A percentile compares a stretch with the other conserved stretches of the same genome.
Conservation (phyloP, 2,888 invertebrate species). For the Meghimatium bilineatum region DNA sequence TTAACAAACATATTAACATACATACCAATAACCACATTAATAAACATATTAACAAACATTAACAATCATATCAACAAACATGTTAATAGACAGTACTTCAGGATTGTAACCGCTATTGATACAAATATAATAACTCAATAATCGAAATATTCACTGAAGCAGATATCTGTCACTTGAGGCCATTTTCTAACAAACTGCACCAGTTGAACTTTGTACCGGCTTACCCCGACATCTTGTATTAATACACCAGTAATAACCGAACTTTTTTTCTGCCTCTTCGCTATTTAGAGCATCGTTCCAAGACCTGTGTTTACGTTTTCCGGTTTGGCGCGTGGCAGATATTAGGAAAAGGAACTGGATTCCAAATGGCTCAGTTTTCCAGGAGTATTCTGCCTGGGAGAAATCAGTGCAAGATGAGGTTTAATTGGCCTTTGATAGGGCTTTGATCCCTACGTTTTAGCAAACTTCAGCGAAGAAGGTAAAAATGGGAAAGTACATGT, state of each 20-base stretch:
- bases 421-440: slow-evolving; percentile 19
- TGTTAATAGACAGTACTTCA: too few relatives aligned
- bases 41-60: too few relatives aligned
- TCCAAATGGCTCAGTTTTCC: slow-evolving; percentile 9
- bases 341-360: not conserved
- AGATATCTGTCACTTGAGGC: not conserved
- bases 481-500: not conserved
- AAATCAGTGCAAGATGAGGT: not conserved
- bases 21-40: too few relatives aligned
- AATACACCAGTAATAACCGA: slow-evolving; percentile 29
- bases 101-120: too few relatives aligned
- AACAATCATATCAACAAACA: too few relatives aligned
- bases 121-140: too few relatives aligned
- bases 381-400: not conserved
- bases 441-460: slow-evolving; percentile 6
- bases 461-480: not conserved
- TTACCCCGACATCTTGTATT: slow-evolving; percentile 22
- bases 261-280: not conserved
- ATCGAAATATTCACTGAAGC: too few relatives aligned
- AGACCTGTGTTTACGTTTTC: slow-evolving; percentile 16
- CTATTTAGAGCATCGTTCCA: slow-evolving; percentile 16
- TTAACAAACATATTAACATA: too few relatives aligned
- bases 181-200: not conserved
- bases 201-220: not conserved
- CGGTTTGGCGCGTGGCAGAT: slow-evolving; percentile 6